These are phyloP conservation scores for Tenebrio molitor DNA, from an alignment of 1,140 invertebrate species.

Conservation along the genomic window DNA sequence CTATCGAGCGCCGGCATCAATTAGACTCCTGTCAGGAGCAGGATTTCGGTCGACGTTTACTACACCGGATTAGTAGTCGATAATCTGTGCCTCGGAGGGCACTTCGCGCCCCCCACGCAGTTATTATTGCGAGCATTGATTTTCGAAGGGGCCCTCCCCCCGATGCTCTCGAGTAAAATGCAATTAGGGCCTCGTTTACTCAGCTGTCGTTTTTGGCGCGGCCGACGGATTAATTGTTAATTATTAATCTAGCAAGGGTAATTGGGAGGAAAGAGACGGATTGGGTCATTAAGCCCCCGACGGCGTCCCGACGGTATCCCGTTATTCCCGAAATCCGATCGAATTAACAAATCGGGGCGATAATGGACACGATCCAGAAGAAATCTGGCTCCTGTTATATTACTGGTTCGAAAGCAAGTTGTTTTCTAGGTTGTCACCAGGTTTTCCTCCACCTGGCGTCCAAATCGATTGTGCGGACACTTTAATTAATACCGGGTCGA, in stretches of 20 bases:
- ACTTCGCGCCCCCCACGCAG: not conserved
- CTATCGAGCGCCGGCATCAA: constrained; percentile 5
- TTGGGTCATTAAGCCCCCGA: constrained; percentile 41
- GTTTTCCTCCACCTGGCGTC: no score
- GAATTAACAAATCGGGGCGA: not conserved
- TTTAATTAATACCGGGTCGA: no score
- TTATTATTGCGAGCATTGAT: constrained; percentile 37
- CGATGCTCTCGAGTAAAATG: constrained; percentile 27
- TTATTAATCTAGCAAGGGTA: constrained; percentile 55
- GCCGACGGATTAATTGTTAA: constrained; percentile 55
- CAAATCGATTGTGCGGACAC: no score
- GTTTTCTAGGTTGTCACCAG: no score
- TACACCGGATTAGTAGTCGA: not conserved
- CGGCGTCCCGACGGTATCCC: not conserved
- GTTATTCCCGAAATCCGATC: not conserved
- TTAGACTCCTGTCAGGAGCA: constrained; percentile 20
- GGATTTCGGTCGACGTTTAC: not conserved
- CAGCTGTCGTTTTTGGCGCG: constrained; percentile 51
- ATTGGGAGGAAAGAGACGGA: constrained; percentile 51
- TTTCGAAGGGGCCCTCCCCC: constrained; percentile 9
- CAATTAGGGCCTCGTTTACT: constrained; percentile 52
- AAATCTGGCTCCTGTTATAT: no score
- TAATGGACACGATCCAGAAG: no score
- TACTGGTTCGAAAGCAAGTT: no score
- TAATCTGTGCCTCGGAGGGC: not conserved